phyloP scores from a whole-genome alignment of 2,888 invertebrate species.

The Rotaria socialis region DNA sequence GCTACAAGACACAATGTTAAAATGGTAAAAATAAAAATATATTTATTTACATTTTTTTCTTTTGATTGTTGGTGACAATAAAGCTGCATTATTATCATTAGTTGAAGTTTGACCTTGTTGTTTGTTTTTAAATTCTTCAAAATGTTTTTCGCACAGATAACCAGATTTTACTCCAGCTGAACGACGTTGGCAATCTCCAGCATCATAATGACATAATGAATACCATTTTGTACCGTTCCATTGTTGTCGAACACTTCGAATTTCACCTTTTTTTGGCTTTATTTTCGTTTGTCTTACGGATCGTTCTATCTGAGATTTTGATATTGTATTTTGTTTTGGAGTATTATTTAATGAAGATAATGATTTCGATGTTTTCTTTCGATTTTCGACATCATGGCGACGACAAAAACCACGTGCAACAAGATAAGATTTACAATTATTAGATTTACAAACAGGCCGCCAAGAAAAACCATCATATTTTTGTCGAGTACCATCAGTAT shows the following conservation, averaged over 20 bases:
- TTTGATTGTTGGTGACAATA: not conserved
- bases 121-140: not conserved
- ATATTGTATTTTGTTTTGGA: not conserved
- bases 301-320: not conserved
- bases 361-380: not conserved
- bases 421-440: not conserved
- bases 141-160: not conserved
- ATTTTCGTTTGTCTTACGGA: not conserved
- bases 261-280: not conserved
- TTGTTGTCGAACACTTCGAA: not conserved
- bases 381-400: not conserved
- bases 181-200: not conserved
- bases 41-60: not conserved
- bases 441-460: not conserved
- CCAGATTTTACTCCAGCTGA: not conserved
- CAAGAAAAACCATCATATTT: not conserved
- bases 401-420: not conserved
- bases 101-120: not conserved
- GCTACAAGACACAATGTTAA: not conserved
- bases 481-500: not conserved
- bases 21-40: not conserved
- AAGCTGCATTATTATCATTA: not conserved
- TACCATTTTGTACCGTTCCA: not conserved
- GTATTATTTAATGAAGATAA: not conserved
- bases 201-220: constrained; percentile 2